These are phyloP conservation scores for Archaeoteleia sp. DNA, from an alignment of 2,888 invertebrate genomes.

Conservation along the genomic window DNA sequence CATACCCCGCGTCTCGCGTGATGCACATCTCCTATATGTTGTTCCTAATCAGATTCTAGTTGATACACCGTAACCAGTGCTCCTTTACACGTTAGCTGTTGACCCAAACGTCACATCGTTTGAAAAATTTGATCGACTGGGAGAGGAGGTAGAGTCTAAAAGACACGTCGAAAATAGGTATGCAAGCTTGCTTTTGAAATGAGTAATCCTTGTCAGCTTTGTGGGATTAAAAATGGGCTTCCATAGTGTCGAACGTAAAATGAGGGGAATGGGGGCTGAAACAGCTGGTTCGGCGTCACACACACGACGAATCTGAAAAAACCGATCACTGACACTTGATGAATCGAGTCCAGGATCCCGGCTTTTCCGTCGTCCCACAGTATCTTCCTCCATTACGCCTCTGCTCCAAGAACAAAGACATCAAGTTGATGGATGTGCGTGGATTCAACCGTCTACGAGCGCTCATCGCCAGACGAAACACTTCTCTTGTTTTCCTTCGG, in stretches of 20 bases:
- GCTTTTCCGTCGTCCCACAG: conserved; percentile 43
- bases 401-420: conserved; percentile 72
- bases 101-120: conserved; percentile 14
- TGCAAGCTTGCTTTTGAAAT: conserved; percentile 59
- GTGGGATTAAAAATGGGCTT: conserved; percentile 62
- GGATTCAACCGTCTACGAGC: conserved; percentile 57
- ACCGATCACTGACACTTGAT: conserved; percentile 73
- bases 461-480: conserved; percentile 64
- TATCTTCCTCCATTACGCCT: conserved; percentile 57
- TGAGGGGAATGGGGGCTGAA: conserved; percentile 62
- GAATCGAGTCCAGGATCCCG: conserved; percentile 65
- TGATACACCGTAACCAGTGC: conserved; percentile 9
- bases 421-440: conserved; percentile 70
- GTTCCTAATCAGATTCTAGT: conserved; percentile 14
- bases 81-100: conserved; percentile 25
- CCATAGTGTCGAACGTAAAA: conserved; percentile 61
- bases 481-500: conserved; percentile 60
- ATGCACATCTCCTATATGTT: conserved; percentile 1
- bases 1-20: not conserved
- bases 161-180: conserved; percentile 29
- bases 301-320: conserved; percentile 62
- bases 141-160: conserved; percentile 42
- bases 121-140: conserved; percentile 44
- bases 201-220: conserved; percentile 59
- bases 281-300: conserved; percentile 55